phyloP scores from a whole-genome alignment of 2,888 invertebrate species.

The Microplitis manilae region DNA sequence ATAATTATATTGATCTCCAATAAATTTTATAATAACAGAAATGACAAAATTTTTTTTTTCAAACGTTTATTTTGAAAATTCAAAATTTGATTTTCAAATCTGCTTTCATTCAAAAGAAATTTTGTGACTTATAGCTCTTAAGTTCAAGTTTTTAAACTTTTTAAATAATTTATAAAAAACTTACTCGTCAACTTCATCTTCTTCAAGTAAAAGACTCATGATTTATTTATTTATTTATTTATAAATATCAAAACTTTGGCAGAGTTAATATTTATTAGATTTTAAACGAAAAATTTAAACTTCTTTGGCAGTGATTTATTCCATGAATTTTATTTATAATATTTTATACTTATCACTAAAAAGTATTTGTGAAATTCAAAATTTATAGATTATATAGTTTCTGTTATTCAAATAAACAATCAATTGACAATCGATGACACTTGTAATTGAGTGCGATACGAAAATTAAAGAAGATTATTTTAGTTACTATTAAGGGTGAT shows the following conservation, averaged over 20 bases:
- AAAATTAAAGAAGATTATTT: neutral
- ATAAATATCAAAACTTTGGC: neutral
- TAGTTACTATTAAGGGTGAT: neutral
- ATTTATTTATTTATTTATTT: neutral
- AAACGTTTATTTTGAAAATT: too few relatives aligned
- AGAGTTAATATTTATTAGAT: neutral
- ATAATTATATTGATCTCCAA: too few relatives aligned
- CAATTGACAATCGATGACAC: neutral
- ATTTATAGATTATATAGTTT: neutral
- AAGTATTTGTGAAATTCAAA: neutral
- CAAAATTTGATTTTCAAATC: too few relatives aligned
- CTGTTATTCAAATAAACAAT: neutral
- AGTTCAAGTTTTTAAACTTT: too few relatives aligned
- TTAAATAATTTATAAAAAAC: conserved; percentile 42
- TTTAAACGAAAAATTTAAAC: conserved; percentile 1
- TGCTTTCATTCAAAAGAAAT: too few relatives aligned
- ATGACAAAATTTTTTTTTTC: too few relatives aligned
- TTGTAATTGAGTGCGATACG: neutral
- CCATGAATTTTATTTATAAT: conserved; percentile 36
- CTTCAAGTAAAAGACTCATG: conserved; percentile 61
- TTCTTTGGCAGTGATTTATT: conserved; percentile 24
- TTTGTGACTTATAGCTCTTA: too few relatives aligned
- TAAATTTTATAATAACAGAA: too few relatives aligned
- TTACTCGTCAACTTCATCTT: conserved; percentile 66
- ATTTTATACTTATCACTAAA: neutral